Evolutionary conservation across 2,113 vertebrate genomes (phyloP).

Genomic region (Myocastor coypus): DNA sequence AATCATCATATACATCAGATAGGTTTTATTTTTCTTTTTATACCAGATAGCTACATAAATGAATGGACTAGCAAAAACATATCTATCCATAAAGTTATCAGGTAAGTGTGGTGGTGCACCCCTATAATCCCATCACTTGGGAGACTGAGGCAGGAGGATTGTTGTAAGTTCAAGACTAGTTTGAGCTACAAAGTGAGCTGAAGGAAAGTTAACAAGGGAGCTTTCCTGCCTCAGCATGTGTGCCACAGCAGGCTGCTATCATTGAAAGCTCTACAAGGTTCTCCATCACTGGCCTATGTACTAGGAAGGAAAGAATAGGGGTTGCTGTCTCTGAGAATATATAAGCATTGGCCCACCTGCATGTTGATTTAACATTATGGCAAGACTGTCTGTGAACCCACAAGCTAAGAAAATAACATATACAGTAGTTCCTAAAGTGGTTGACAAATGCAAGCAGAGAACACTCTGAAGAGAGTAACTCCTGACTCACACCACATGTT

Average conservation of each 20-base stretch:
- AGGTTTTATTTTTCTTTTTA: neutral
- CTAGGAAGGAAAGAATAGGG: neutral
- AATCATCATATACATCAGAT: neutral
- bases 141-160: too few relatives aligned
- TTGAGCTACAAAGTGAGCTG: too few relatives aligned
- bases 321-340: constrained; percentile 1
- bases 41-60: neutral
- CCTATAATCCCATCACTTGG: too few relatives aligned
- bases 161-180: too few relatives aligned
- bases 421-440: neutral
- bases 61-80: neutral
- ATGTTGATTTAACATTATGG: neutral
- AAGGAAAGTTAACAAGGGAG: neutral
- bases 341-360: neutral
- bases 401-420: constrained; percentile 18
- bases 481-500: neutral
- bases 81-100: neutral
- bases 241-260: neutral
- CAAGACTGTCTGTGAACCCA: neutral
- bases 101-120: too few relatives aligned
- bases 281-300: neutral
- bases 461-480: constrained; percentile 44
- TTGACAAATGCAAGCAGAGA: constrained; percentile 49
- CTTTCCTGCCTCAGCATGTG: neutral
- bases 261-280: neutral